Percentiles rank a stretch among this genome's conserved stretches.
phyloP scores from a whole-genome alignment of 2,888 invertebrate genomes.

The Plutella xylostella region DNA sequence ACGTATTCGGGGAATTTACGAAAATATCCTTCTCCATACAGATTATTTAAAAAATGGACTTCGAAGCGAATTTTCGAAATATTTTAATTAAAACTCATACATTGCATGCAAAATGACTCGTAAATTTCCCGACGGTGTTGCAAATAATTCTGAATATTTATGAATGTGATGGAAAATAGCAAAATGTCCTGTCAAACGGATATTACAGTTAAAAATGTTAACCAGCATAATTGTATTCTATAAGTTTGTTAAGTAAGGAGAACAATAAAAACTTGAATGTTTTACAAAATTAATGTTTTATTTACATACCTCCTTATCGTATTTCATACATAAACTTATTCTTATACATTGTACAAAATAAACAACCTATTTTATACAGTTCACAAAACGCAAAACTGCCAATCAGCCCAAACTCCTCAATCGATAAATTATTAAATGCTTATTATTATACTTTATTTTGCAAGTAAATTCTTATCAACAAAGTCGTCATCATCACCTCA shows the following conservation, averaged over 20 bases:
- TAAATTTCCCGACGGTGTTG: too few species aligned
- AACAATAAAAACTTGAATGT: conserved; percentile 51
- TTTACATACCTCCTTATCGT: conserved; percentile 20
- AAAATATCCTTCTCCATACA: too few species aligned
- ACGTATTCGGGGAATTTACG: too few species aligned
- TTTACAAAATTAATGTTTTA: conserved; percentile 38
- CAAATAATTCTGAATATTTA: too few species aligned
- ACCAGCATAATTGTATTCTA: conserved; percentile 52
- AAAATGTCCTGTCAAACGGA: conserved; percentile 14
- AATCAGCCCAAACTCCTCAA: too few species aligned
- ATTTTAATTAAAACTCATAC: too few species aligned
- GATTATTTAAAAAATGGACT: too few species aligned
- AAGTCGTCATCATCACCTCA: conserved; percentile 32
- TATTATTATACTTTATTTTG: neutral
- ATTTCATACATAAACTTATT: neutral
- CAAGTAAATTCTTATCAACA: neutral
- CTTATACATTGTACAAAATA: neutral
- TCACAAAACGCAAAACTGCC: neutral
- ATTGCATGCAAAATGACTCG: too few species aligned
- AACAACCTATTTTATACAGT: neutral
- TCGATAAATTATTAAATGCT: too few species aligned
- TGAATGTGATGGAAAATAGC: conserved; percentile 18
- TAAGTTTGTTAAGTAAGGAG: conserved; percentile 51
- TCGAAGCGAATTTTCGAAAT: too few species aligned
- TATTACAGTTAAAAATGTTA: conserved; percentile 30